Conservation (phyloP, 2,113 vertebrate genomes). For the Cichladusa arquata region DNA sequence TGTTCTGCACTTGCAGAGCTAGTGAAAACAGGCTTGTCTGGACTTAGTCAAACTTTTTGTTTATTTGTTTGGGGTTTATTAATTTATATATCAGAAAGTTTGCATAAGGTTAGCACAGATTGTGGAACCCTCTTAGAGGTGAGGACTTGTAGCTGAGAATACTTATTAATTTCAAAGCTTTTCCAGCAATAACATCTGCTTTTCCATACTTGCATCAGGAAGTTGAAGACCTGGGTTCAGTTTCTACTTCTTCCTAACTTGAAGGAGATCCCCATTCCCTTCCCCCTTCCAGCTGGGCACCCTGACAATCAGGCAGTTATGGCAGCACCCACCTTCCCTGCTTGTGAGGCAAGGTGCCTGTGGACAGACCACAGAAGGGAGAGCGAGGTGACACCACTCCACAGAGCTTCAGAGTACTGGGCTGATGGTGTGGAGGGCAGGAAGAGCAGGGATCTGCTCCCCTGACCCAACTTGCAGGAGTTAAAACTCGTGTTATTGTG, state of each 20-base stretch:
- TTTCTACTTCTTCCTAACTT: not conserved
- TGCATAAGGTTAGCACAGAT: not conserved
- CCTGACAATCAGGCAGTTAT: not conserved
- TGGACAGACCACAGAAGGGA: not conserved
- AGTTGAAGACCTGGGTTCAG: not conserved
- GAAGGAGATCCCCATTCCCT: not conserved
- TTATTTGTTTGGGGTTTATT: not conserved
- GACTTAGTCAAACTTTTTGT: not conserved
- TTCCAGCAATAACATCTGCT: not conserved
- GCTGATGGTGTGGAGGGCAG: not conserved
- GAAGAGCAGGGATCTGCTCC: not conserved
- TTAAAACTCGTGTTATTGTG: rapidly evolving
- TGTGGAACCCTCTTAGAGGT: not conserved
- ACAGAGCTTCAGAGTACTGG: not conserved
- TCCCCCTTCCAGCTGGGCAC: not conserved
- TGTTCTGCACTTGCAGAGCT: not conserved
- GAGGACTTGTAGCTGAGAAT: not conserved
- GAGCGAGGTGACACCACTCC: not conserved
- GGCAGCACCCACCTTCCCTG: not conserved
- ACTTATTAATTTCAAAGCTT: not conserved
- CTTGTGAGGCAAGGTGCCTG: not conserved
- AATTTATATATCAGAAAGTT: not conserved
- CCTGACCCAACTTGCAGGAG: not conserved
- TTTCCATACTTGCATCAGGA: not conserved
- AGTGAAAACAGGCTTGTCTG: not conserved